Evolutionary conservation across 2,888 invertebrate species (phyloP).

Genomic region (Folsomia candida): DNA sequence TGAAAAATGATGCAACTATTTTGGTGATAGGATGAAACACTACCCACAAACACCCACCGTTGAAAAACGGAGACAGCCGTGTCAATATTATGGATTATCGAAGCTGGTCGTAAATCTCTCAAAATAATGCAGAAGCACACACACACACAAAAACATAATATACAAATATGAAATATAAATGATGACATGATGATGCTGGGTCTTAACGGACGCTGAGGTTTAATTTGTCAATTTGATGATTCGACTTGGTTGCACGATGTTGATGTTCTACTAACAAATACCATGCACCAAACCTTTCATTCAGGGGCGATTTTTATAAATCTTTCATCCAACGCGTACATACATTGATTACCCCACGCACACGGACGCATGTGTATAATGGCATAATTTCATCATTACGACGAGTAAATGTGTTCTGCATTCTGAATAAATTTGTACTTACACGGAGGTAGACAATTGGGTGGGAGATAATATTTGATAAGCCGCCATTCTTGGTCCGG

Average conservation of each 20-base stretch:
- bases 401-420: neutral
- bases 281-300: neutral
- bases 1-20: too few relatives aligned
- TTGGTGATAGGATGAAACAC: too few relatives aligned
- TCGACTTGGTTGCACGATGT: neutral
- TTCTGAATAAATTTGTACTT: neutral
- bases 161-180: neutral
- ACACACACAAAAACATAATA: too few relatives aligned
- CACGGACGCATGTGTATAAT: too few relatives aligned
- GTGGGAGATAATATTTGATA: neutral
- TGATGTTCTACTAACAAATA: neutral
- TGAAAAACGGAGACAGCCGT: neutral
- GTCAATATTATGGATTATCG: slow-evolving; percentile 14
- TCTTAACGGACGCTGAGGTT: neutral
- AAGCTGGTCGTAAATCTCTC: slow-evolving; percentile 11
- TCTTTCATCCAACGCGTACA: neutral
- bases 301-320: neutral
- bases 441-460: neutral
- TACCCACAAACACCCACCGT: too few relatives aligned
- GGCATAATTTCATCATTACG: neutral
- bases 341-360: neutral
- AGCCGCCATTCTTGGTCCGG: neutral
- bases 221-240: neutral
- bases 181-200: too few relatives aligned
- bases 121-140: slow-evolving; percentile 9